These are phyloP conservation scores for Pangasius djambal DNA, from an alignment of 2,797 vertebrate species.

Conservation along the genomic window DNA sequence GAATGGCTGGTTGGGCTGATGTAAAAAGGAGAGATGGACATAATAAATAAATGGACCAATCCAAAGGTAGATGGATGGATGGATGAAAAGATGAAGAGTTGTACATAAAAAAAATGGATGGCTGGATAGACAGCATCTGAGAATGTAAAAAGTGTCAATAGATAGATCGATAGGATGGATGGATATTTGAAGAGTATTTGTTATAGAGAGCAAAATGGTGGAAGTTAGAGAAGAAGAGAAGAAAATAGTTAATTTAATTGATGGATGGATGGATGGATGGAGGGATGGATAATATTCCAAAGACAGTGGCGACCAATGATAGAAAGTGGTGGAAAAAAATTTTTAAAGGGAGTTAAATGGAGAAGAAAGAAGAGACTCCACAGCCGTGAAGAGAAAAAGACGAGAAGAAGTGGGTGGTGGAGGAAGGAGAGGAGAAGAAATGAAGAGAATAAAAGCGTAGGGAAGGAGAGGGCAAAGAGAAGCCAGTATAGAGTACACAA, in stretches of 20 bases:
- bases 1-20: background rate
- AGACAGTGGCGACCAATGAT: background rate
- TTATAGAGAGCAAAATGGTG: background rate
- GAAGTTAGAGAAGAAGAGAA: background rate
- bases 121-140: background rate
- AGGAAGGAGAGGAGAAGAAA: constrained; percentile 17
- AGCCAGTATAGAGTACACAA: constrained; percentile 26
- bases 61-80: background rate
- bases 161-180: background rate
- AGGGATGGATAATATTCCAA: background rate
- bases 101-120: background rate
- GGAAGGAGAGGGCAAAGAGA: constrained; percentile 29
- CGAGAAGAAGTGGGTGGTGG: background rate
- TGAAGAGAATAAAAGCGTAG: constrained; percentile 17
- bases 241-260: background rate
- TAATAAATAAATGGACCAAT: too few species aligned
- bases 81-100: too few species aligned
- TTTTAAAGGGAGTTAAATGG: background rate
- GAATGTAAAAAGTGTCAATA: too few species aligned
- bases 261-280: background rate
- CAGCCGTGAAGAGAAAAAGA: background rate
- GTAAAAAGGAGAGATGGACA: background rate
- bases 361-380: background rate
- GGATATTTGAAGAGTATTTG: background rate
- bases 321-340: background rate